Evolutionary conservation across 2,888 invertebrate genomes (phyloP).

Genomic region (Volucella inanis): DNA sequence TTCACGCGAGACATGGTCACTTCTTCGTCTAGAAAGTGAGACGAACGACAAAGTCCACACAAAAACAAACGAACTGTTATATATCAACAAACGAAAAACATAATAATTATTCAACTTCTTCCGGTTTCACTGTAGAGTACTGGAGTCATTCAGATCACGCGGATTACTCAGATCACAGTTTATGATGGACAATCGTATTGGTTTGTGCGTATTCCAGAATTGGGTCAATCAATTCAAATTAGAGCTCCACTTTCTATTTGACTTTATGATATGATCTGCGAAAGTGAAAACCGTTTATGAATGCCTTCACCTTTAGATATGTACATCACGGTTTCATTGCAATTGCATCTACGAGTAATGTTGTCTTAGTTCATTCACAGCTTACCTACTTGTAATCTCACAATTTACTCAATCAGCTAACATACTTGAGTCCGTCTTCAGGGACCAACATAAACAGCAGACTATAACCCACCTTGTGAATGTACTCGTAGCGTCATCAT

Average conservation of each 20-base stretch:
- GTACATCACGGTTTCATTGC: too few species aligned
- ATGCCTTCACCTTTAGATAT: too few species aligned
- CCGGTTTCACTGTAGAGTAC: background rate
- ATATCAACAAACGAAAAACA: constrained; percentile 20
- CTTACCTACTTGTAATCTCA: constrained; percentile 19
- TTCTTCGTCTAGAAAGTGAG: constrained; percentile 33
- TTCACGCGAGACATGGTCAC: constrained; percentile 25
- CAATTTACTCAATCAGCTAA: constrained; percentile 5
- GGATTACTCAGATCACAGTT: too few species aligned
- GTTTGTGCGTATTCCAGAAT: constrained; percentile 6
- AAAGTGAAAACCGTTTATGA: background rate
- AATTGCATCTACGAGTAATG: too few species aligned
- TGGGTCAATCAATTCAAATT: constrained; percentile 21
- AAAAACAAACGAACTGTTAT: constrained; percentile 22
- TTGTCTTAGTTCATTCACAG: background rate
- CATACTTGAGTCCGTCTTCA: too few species aligned
- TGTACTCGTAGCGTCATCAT: constrained; percentile 26
- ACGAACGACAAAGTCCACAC: background rate
- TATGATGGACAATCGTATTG: too few species aligned
- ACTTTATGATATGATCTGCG: background rate
- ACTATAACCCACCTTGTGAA: constrained; percentile 42
- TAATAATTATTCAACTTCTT: constrained; percentile 41
- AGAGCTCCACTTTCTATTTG: constrained; percentile 36
- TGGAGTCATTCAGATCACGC: too few species aligned
- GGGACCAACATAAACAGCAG: background rate